Conservation (phyloP, 2,797 vertebrate species). For the Scarus forsteni region DNA sequence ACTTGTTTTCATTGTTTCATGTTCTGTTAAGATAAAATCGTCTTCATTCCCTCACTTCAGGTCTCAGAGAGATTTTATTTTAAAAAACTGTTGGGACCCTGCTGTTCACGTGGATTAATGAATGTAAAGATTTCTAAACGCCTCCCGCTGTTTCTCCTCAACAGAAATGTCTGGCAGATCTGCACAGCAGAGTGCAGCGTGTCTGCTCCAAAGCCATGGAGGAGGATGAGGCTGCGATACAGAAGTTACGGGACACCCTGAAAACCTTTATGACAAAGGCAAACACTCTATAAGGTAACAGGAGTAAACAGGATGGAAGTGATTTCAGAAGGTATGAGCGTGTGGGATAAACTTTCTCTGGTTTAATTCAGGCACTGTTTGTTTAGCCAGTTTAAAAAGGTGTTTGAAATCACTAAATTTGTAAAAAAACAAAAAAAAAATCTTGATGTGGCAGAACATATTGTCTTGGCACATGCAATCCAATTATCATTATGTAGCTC, state of each 20-base stretch:
- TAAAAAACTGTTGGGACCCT: too few relatives aligned
- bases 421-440: too few relatives aligned
- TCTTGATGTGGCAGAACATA: too few relatives aligned
- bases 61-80: too few relatives aligned
- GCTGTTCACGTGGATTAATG: neutral
- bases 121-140: neutral
- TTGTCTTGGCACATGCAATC: too few relatives aligned
- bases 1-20: too few relatives aligned
- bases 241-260: slow-evolving; percentile 58
- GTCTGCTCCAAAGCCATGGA: slow-evolving; percentile 59
- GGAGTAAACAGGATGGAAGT: neutral
- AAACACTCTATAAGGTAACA: slow-evolving; percentile 32
- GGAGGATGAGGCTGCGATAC: slow-evolving; percentile 61
- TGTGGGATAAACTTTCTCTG: neutral
- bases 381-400: neutral
- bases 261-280: slow-evolving; percentile 56
- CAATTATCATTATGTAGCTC: too few relatives aligned
- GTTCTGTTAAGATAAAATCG: too few relatives aligned
- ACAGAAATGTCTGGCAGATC: slow-evolving; percentile 68
- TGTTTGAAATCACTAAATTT: too few relatives aligned
- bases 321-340: slow-evolving; percentile 3
- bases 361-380: too few relatives aligned
- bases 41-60: too few relatives aligned
- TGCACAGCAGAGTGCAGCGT: slow-evolving; percentile 62
- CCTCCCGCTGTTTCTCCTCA: slow-evolving; percentile 5